Evolutionary conservation across 2,888 invertebrate genomes (phyloP).

Genomic region (Nymphalis urticae): DNA sequence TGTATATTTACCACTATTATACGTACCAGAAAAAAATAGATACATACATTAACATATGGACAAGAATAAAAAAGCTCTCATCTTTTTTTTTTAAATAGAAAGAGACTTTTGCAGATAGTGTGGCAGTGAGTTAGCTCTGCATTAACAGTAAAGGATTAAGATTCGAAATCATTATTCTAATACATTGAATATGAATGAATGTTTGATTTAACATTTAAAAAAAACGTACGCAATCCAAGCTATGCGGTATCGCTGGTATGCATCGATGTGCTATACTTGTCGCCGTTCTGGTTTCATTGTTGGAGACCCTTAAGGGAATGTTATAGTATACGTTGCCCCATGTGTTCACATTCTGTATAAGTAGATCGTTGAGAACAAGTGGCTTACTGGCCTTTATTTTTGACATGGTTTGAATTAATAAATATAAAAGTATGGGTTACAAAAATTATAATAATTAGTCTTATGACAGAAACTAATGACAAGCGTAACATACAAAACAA

Average conservation of each 20-base stretch:
- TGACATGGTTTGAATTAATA: slow-evolving; percentile 48
- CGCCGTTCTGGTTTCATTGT: slow-evolving; percentile 65
- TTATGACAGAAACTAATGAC: background rate
- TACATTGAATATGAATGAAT: too few relatives aligned
- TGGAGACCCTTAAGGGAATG: slow-evolving; percentile 65
- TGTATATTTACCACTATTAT: too few relatives aligned
- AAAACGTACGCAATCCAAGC: slow-evolving; percentile 68
- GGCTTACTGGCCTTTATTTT: slow-evolving; percentile 52
- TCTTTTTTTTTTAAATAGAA: too few relatives aligned
- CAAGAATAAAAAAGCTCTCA: too few relatives aligned
- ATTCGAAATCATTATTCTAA: too few relatives aligned
- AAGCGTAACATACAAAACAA: background rate
- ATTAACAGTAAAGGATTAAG: too few relatives aligned
- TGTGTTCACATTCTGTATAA: slow-evolving; percentile 70
- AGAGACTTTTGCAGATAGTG: too few relatives aligned
- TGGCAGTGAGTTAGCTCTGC: too few relatives aligned
- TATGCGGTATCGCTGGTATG: slow-evolving; percentile 68
- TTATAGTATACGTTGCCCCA: slow-evolving; percentile 78
- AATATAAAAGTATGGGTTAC: slow-evolving; percentile 23
- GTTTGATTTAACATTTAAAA: too few relatives aligned
- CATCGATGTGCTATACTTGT: slow-evolving; percentile 64
- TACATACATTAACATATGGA: too few relatives aligned
- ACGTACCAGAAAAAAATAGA: too few relatives aligned
- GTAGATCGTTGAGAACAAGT: slow-evolving; percentile 57
- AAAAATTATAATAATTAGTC: slow-evolving; percentile 14